Percentiles rank a stretch among this genome's conserved stretches.
Conservation (phyloP, 2,113 vertebrate genomes). For the Notiomystis cincta region DNA sequence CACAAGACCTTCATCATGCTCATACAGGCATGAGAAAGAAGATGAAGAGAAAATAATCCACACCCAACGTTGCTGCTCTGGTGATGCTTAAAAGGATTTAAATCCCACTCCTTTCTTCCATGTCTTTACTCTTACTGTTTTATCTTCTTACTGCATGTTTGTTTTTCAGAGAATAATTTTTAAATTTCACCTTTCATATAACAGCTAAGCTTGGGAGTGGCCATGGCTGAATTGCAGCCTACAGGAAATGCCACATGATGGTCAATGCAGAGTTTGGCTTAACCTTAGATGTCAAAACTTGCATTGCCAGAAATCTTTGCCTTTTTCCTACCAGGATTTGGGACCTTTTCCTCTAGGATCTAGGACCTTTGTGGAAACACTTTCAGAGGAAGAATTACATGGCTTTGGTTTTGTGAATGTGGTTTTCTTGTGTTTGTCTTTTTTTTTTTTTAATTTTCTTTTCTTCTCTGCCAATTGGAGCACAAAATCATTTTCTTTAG, state of each 20-base stretch:
- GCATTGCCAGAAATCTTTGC: neutral
- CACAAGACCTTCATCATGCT: neutral
- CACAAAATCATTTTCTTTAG: neutral
- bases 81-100: neutral
- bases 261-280: neutral
- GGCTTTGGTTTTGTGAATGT: neutral
- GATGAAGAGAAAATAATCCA: neutral
- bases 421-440: neutral
- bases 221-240: neutral
- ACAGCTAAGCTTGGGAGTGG: neutral
- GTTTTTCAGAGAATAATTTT: neutral
- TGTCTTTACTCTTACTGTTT: neutral
- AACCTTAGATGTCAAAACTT: neutral
- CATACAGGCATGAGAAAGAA: neutral
- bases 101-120: neutral
- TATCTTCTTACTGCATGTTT: neutral
- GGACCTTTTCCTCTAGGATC: neutral
- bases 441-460: accelerated
- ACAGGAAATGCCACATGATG: neutral
- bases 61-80: neutral
- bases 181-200: neutral
- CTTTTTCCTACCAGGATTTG: neutral
- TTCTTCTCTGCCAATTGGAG: neutral
- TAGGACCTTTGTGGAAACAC: neutral
- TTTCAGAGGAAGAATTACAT: neutral